These are phyloP conservation scores for Rhopalosiphum nymphaeae DNA, from an alignment of 2,888 invertebrate species.

Conservation along the genomic window DNA sequence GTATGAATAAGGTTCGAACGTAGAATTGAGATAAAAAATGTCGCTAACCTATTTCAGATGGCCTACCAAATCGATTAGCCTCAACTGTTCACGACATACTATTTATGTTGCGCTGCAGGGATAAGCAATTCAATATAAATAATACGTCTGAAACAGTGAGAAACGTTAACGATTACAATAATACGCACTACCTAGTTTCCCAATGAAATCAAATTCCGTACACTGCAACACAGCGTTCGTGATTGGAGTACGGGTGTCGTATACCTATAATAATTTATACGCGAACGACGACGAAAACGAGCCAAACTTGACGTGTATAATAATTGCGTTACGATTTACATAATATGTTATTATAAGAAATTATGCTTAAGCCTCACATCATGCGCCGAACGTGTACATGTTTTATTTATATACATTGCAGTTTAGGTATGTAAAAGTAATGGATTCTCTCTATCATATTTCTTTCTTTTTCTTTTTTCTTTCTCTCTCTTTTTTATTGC, in stretches of 20 bases:
- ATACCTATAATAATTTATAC: background rate
- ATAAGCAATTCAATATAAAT: background rate
- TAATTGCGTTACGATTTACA: background rate
- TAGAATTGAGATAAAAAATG: background rate
- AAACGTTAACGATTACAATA: background rate
- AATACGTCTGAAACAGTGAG: background rate
- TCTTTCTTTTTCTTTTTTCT: background rate
- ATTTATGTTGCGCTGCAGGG: background rate
- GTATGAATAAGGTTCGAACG: background rate
- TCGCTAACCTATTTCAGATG: background rate
- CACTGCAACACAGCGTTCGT: background rate
- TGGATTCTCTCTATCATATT: background rate
- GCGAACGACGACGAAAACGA: background rate
- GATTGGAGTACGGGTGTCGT: background rate
- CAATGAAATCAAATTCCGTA: background rate
- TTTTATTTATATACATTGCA: constrained; percentile 4
- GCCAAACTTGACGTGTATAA: background rate
- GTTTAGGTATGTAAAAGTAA: background rate
- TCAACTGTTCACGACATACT: background rate
- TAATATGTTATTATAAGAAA: background rate
- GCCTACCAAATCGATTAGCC: background rate
- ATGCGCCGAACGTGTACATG: background rate
- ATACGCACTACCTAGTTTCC: background rate
- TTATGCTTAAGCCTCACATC: background rate
- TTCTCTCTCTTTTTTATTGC: background rate